Evolutionary conservation across 2,888 invertebrate species (phyloP), one percentile per base, ranked within the genome.

Genomic region (Pecten maximus): DNA sequence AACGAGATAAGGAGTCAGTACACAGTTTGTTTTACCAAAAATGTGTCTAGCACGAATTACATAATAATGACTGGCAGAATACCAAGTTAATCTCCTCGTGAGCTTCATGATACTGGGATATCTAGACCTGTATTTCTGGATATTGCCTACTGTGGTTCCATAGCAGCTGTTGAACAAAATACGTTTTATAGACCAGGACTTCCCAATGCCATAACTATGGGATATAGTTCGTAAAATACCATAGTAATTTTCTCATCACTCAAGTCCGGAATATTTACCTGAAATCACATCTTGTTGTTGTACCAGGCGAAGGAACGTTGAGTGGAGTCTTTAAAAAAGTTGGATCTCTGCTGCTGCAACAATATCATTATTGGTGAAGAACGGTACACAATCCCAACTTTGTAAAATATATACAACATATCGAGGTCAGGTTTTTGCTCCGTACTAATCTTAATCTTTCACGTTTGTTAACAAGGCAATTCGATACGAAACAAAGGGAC

Each of bases 171-270:
- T 48, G 19, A 92, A 89, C 40, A 88, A 28, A 74, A 92, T 89
- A 19, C 88, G 88, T 23, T 90, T 86, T 12, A 88, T 50, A 2
- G 19, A 19, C 91, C 91, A 92, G 28, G 0, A 12, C 0, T 23
- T 87, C 88, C 91, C 92, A 92, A 87, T 10, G 89, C 50, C 40
- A 87, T 88, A 12, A 92, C 90, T 23, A 92, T 91, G 4, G 92
- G 91, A n/a, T 91, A 90, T 39, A 92, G 48, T 74, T 89, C 92
- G 40, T 60, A 44, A 3, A 87, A 19, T 0, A 88, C 89, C 28
- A 91, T 91, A 1, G 91, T 89, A 15, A 19, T 35, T 50, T 89
- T 35, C 16, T 40, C 35, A 12, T 40, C 54, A 35, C 88, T 4
- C 3, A 91, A 12, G 16, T 87, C 40, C 39, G 92, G 91, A 91